Evolutionary conservation across 1,140 invertebrate species (phyloP).

Genomic region (Orius laevigatus): DNA sequence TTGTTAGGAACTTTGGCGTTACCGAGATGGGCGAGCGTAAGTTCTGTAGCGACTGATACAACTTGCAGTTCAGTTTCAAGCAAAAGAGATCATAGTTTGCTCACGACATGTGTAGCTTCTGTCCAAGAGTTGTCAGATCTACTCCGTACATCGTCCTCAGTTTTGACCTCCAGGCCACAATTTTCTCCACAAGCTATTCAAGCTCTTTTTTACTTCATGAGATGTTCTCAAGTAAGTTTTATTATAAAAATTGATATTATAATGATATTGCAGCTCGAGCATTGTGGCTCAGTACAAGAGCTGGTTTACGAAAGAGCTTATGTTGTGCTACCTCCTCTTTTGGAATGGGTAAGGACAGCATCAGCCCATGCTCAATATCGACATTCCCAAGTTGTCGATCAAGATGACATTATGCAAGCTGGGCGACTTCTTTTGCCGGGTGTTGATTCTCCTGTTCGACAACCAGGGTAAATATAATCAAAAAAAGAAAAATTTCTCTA

Average conservation of each 20-base stretch:
- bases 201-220: conserved; percentile 77
- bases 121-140: conserved; percentile 58
- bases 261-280: conserved; percentile 35
- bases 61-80: conserved; percentile 24
- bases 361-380: conserved; percentile 66
- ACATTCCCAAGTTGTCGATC: conserved; percentile 59
- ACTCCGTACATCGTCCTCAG: conserved; percentile 35
- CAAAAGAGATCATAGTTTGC: conserved; percentile 48
- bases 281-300: conserved; percentile 46
- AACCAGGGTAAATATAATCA: conserved; percentile 29
- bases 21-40: conserved; percentile 68
- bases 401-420: conserved; percentile 76
- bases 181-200: conserved; percentile 53
- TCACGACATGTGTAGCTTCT: conserved; percentile 78
- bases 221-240: conserved; percentile 57
- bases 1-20: conserved; percentile 43
- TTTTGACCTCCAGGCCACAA: conserved; percentile 26
- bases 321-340: conserved; percentile 67
- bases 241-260: conserved; percentile 7
- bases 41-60: conserved; percentile 46
- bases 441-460: conserved; percentile 69
- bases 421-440: conserved; percentile 68
- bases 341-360: conserved; percentile 73
- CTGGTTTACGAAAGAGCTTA: conserved; percentile 73
- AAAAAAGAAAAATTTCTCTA: neutral